These are phyloP conservation scores for Albula glossodonta DNA, from an alignment of 2,113 vertebrate species.

Conservation along the genomic window DNA sequence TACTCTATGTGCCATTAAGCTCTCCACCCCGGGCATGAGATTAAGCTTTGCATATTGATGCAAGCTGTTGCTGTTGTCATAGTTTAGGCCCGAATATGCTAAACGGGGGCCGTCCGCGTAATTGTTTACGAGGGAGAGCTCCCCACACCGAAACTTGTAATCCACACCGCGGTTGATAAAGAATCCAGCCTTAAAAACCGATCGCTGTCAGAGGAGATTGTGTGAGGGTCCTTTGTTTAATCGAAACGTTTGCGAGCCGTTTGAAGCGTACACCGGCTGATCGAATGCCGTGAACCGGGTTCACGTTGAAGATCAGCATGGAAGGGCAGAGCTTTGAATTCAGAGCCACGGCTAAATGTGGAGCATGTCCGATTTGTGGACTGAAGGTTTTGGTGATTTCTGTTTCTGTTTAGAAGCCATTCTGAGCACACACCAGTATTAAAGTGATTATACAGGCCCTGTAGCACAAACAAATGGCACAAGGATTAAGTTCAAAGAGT, in stretches of 20 bases:
- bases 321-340: not conserved
- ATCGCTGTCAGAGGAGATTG: not conserved
- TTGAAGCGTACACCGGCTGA: not conserved
- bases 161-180: not conserved
- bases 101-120: not conserved
- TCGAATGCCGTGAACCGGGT: not conserved
- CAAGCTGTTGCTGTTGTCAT: constrained; percentile 5
- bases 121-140: not conserved
- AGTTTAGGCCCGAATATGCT: not conserved
- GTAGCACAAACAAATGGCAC: not conserved
- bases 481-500: not conserved
- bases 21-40: not conserved
- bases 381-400: not conserved
- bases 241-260: not conserved
- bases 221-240: not conserved
- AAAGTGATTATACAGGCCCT: not conserved
- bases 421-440: not conserved
- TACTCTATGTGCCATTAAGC: constrained; percentile 10
- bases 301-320: not conserved
- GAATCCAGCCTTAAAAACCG: not conserved
- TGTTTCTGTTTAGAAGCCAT: not conserved
- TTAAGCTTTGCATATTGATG: constrained; percentile 9
- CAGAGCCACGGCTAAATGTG: not conserved
- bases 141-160: not conserved
- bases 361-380: no score